phyloP scores from a whole-genome alignment of 2,888 invertebrate species.

The Stenichneumon culpator region DNA sequence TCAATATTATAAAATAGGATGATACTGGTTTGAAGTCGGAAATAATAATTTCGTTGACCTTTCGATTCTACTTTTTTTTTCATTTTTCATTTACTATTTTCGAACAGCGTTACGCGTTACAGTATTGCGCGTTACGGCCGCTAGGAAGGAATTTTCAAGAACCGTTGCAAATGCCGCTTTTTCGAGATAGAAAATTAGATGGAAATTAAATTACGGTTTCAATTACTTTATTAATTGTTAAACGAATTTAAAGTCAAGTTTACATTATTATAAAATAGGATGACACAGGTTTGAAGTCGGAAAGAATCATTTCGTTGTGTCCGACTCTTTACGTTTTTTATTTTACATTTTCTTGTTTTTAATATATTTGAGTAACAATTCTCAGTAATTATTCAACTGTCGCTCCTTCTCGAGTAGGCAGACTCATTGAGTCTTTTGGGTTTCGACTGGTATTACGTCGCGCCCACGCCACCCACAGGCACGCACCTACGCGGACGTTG shows the following conservation, averaged over 20 bases:
- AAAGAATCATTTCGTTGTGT: neutral
- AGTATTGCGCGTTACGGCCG: neutral
- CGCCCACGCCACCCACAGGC: conserved; percentile 58
- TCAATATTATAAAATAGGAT: too few relatives aligned
- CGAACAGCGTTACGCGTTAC: neutral
- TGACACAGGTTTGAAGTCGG: too few relatives aligned
- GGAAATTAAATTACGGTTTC: too few relatives aligned
- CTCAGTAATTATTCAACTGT: conserved; percentile 42
- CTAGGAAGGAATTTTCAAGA: neutral
- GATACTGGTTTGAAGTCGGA: too few relatives aligned
- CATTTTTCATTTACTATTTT: conserved; percentile 11
- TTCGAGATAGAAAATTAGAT: neutral
- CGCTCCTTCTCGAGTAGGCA: conserved; percentile 39
- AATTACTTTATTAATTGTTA: too few relatives aligned
- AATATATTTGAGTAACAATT: conserved; percentile 12
- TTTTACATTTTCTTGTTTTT: neutral
- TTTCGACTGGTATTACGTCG: conserved; percentile 60
- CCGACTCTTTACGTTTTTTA: neutral
- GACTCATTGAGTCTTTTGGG: conserved; percentile 47
- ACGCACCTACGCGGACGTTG: conserved; percentile 40
- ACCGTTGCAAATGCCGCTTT: neutral
- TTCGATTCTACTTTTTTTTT: neutral
- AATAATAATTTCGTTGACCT: too few relatives aligned
- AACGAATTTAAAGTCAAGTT: too few relatives aligned
- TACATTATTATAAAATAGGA: too few relatives aligned